Percentiles rank a stretch among this genome's conserved stretches.
Evolutionary conservation across 2,113 vertebrate genomes (phyloP).

Genomic region (Proteles cristata): DNA sequence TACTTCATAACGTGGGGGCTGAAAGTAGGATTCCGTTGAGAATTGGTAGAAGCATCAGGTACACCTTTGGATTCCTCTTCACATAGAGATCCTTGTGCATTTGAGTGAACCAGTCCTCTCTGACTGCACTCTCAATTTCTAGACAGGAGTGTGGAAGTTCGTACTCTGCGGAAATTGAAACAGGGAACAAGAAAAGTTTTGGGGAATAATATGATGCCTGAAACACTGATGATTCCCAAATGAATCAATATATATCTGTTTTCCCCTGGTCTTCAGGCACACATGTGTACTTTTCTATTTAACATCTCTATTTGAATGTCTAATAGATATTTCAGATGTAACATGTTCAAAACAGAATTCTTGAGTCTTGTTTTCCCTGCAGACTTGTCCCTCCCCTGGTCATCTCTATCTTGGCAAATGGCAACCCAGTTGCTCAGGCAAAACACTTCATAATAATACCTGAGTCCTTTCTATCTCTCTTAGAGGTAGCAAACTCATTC

Average conservation of each 20-base stretch:
- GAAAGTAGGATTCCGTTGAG: not conserved
- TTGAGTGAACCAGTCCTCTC: not conserved
- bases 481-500: not conserved
- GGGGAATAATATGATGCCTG: not conserved
- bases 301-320: not conserved
- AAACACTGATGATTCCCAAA: not conserved
- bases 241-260: not conserved
- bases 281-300: not conserved
- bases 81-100: not conserved
- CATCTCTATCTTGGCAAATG: not conserved
- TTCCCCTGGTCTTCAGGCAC: not conserved
- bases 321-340: not conserved
- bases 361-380: not conserved
- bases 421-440: not conserved
- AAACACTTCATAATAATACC: not conserved
- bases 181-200: not conserved
- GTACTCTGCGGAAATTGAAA: not conserved
- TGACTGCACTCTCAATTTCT: not conserved
- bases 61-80: not conserved
- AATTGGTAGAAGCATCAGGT: not conserved
- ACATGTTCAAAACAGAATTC: not conserved
- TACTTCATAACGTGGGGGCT: not conserved
- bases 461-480: not conserved
- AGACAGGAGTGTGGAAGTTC: not conserved
- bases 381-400: not conserved